These are phyloP conservation scores for Heliconius hermathena DNA, from an alignment of 1,140 invertebrate species.

Conservation along the genomic window DNA sequence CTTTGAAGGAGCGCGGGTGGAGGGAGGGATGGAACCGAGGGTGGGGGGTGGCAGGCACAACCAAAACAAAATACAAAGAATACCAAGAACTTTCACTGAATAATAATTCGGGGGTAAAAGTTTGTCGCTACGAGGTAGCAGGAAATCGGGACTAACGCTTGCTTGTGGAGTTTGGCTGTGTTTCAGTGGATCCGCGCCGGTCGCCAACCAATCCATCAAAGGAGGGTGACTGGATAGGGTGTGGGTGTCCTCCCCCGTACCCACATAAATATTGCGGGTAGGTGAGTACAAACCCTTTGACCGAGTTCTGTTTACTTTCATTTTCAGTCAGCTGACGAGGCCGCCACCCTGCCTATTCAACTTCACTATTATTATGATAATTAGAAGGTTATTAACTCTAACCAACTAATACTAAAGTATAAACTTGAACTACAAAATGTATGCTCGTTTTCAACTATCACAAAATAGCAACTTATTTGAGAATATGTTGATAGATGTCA, in stretches of 20 bases:
- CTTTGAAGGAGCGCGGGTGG: slow-evolving; percentile 40
- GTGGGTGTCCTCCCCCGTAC: slow-evolving; percentile 68
- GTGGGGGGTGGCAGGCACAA: slow-evolving; percentile 45
- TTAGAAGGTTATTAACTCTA: slow-evolving; percentile 72
- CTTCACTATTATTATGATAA: slow-evolving; percentile 80
- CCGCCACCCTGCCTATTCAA: slow-evolving; percentile 66
- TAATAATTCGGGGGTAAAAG: slow-evolving; percentile 74
- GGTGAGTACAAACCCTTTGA: slow-evolving; percentile 82
- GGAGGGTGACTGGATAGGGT: slow-evolving; percentile 73
- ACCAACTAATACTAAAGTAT: slow-evolving; percentile 3
- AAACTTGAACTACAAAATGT: background rate
- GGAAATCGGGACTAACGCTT: slow-evolving; percentile 74
- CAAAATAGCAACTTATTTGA: background rate
- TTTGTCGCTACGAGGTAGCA: slow-evolving; percentile 62
- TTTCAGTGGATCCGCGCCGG: slow-evolving; percentile 74
- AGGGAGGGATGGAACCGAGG: slow-evolving; percentile 43
- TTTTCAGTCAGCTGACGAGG: slow-evolving; percentile 82
- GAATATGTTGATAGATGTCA: background rate
- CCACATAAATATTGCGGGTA: slow-evolving; percentile 82
- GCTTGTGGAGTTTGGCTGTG: slow-evolving; percentile 64
- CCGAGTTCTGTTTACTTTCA: slow-evolving; percentile 83
- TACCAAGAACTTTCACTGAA: slow-evolving; percentile 74
- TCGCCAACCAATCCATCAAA: slow-evolving; percentile 80
- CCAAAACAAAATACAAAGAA: slow-evolving; percentile 75
- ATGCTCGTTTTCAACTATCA: background rate